phyloP scores from a whole-genome alignment of 2,888 invertebrate species.

The Hydriomena furcata region DNA sequence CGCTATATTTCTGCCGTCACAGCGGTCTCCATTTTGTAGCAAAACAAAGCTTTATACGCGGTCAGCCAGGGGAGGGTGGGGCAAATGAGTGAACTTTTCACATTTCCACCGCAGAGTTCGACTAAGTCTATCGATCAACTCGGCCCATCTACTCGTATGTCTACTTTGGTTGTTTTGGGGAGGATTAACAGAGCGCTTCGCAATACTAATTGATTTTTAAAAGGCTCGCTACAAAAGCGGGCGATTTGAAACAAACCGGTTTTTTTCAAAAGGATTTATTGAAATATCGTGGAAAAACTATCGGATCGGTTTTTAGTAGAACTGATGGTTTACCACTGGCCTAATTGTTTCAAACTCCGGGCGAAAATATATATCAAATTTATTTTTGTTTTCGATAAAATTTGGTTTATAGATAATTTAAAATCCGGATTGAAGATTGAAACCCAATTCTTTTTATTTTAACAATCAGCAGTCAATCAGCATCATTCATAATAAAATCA shows the following conservation, averaged over 20 bases:
- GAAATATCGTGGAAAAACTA: too few species aligned
- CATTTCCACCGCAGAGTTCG: conserved; percentile 36
- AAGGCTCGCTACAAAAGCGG: background rate
- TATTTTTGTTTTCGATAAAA: too few species aligned
- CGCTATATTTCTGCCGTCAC: too few species aligned
- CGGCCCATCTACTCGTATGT: conserved; percentile 26
- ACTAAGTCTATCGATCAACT: conserved; percentile 40
- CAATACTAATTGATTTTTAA: conserved; percentile 24
- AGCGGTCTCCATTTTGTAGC: background rate
- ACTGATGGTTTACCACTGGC: too few species aligned
- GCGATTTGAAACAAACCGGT: background rate
- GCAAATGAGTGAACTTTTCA: conserved; percentile 41
- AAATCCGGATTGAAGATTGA: too few species aligned
- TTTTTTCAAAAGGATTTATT: too few species aligned
- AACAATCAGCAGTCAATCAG: too few species aligned
- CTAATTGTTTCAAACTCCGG: too few species aligned
- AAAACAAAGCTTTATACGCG: conserved; percentile 6
- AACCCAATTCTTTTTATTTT: too few species aligned
- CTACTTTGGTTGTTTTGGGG: conserved; percentile 31
- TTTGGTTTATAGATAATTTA: too few species aligned
- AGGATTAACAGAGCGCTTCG: conserved; percentile 15
- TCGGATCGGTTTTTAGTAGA: background rate
- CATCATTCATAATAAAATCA: too few species aligned
- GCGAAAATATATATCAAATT: too few species aligned
- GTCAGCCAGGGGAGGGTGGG: conserved; percentile 22